phyloP scores from a whole-genome alignment of 2,888 invertebrate species.

The Netelia melanura region DNA sequence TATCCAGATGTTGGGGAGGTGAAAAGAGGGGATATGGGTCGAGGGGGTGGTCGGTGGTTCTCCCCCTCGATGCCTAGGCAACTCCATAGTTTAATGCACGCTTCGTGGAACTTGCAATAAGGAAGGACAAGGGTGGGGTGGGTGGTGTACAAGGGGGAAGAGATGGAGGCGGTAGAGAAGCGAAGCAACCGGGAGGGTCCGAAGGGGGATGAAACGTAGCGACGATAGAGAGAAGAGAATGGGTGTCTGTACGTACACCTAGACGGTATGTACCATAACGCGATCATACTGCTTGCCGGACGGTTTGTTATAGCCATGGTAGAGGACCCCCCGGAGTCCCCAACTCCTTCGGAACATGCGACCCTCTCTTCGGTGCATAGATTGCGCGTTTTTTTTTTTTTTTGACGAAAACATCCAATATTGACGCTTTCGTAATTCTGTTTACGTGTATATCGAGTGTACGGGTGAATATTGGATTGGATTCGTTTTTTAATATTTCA shows the following conservation, averaged over 20 bases:
- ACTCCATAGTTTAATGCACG: constrained; percentile 84
- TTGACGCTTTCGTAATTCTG: not conserved
- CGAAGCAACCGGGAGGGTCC: constrained; percentile 68
- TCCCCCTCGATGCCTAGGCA: constrained; percentile 83
- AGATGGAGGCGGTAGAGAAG: constrained; percentile 61
- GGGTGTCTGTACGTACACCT: constrained; percentile 69
- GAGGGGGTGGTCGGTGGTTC: constrained; percentile 69
- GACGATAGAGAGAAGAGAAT: constrained; percentile 42
- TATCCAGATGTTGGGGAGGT: constrained; percentile 79
- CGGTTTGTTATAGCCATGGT: constrained; percentile 72
- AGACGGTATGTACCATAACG: constrained; percentile 76
- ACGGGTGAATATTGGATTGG: not conserved
- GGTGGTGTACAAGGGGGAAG: constrained; percentile 63
- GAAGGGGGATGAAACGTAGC: constrained; percentile 62
- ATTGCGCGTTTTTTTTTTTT: constrained; percentile 40
- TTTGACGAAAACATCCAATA: constrained; percentile 22
- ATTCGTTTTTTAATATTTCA: not conserved
- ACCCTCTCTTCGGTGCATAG: constrained; percentile 1
- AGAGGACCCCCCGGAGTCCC: constrained; percentile 39
- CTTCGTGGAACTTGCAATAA: constrained; percentile 84
- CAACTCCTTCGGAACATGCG: constrained; percentile 38
- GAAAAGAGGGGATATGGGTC: constrained; percentile 17
- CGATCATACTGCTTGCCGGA: constrained; percentile 78
- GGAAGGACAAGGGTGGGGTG: constrained; percentile 77
- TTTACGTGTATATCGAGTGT: not conserved